Evolutionary conservation across 2,797 vertebrate species (phyloP).

Genomic region (Urosaurus nigricauda): DNA sequence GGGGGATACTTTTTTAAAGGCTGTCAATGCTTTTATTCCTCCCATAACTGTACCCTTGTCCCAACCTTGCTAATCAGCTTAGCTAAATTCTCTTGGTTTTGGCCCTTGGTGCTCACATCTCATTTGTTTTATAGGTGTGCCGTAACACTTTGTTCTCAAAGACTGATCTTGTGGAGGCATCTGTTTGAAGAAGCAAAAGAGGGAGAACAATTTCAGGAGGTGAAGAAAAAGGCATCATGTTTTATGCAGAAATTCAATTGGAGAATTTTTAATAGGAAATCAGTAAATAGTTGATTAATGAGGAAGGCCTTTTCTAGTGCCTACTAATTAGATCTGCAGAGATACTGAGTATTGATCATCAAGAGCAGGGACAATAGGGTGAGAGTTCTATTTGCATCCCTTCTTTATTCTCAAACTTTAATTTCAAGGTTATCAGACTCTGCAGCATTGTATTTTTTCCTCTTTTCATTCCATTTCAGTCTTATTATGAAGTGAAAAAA

Average conservation of each 20-base stretch:
- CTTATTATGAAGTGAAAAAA: slow-evolving; percentile 46
- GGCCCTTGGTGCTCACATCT: neutral
- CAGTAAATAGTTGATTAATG: slow-evolving; percentile 61
- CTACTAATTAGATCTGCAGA: slow-evolving; percentile 64
- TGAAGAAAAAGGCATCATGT: slow-evolving; percentile 24
- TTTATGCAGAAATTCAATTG: slow-evolving; percentile 58
- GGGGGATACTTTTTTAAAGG: too few species aligned
- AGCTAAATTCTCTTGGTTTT: neutral
- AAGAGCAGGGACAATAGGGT: slow-evolving; percentile 47
- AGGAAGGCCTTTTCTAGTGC: slow-evolving; percentile 42
- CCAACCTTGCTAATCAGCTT: neutral
- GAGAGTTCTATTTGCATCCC: slow-evolving; percentile 47
- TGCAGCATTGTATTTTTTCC: slow-evolving; percentile 41
- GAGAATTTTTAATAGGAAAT: slow-evolving; percentile 58
- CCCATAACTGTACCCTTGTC: neutral
- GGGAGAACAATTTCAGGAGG: neutral
- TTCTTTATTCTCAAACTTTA: slow-evolving; percentile 52
- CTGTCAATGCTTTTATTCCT: too few species aligned
- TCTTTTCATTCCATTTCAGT: neutral
- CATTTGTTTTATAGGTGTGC: neutral
- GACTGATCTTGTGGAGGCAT: slow-evolving; percentile 22
- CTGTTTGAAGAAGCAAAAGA: slow-evolving; percentile 11
- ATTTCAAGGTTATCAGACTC: slow-evolving; percentile 59
- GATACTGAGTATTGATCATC: slow-evolving; percentile 55
- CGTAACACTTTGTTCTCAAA: neutral